Evolutionary conservation across 2,113 vertebrate species (phyloP).

Genomic region (Pleuronectes platessa): DNA sequence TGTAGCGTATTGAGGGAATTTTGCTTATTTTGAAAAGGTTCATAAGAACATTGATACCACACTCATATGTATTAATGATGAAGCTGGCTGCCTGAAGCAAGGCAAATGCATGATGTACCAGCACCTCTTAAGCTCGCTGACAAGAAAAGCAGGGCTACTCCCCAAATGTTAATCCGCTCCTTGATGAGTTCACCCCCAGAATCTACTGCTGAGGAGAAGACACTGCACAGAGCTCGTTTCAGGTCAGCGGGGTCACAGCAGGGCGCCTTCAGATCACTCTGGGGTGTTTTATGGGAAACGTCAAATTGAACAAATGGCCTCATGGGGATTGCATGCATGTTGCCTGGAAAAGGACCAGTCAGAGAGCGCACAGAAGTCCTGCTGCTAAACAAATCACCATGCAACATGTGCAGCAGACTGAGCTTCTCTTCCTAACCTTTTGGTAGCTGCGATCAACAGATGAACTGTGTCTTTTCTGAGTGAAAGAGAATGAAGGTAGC

Average conservation of each 20-base stretch:
- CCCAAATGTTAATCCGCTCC: not conserved
- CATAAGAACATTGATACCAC: too few species aligned
- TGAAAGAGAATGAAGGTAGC: conserved; percentile 40
- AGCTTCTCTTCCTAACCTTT: conserved; percentile 58
- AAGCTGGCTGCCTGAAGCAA: too few species aligned
- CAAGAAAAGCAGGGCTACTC: not conserved
- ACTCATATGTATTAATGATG: too few species aligned
- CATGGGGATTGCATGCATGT: not conserved
- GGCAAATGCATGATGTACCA: not conserved
- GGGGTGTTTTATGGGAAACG: conserved; percentile 42
- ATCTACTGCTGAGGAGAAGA: conserved; percentile 24
- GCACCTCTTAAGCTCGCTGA: not conserved
- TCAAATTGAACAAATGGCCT: conserved; percentile 7
- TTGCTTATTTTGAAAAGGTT: too few species aligned
- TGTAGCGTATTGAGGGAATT: too few species aligned
- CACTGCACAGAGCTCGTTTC: conserved; percentile 30
- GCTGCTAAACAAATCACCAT: not conserved
- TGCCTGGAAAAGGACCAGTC: not conserved
- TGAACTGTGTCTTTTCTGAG: conserved; percentile 21
- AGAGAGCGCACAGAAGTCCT: not conserved
- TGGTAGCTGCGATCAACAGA: conserved; percentile 30
- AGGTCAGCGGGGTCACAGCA: conserved; percentile 47
- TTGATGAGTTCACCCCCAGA: conserved; percentile 9
- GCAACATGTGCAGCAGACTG: not conserved
- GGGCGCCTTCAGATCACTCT: conserved; percentile 17